Base-by-base conservation (phyloP, 1,140 invertebrate species). In the Solenopsis fugax region DNA sequence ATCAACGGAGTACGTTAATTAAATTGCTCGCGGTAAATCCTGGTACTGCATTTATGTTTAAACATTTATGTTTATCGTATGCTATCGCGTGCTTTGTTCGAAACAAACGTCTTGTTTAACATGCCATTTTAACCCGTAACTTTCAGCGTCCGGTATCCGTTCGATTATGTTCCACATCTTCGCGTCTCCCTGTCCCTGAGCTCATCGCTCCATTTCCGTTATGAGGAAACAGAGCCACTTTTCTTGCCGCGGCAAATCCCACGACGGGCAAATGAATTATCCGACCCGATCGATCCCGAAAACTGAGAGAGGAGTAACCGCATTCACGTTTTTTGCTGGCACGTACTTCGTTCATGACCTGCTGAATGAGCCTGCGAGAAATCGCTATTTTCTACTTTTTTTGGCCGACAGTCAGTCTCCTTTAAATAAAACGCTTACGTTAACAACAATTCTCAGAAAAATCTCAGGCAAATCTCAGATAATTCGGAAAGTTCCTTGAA, bases 231-330 rank as follows among this genome's bases (percentile, higher is more conserved):
- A 82, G 72, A 52, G 62, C 58, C 41, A 78, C 77, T 81, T 77
- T 87, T 80, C 85, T 85, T 89, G 45, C 54, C 67, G 50, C 65
- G 24, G 37, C 29, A 85, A 88, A 89, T 88, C 56, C 62, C 69
- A 60, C 48, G 72, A 60, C 56, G 75, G 50, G 73, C 81, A 76
- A 90, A 90, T 90, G 89, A 85, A 90, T 90, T 88, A 90, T 88
- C 76, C 77, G 13, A 58, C 12, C 58, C 58, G 89, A 90, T 90
- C 64, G 89, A 90, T 58, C 37, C 37, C 1, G 41, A 29, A 10
- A 45, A 64, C n/a, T 24, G 45, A 58, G 65, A 82, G 37, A 50
- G 48, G 58, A 72, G 16, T 62, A 62, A 78, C 69, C 48, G 48
- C 45, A 34, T 60, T 76, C 82, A 69, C 58, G 16, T 69, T 76